Evolutionary conservation across 1,140 invertebrate species (phyloP), one percentile per base, ranked within the genome.

Genomic region (Trichomalopsis sarcophagae): DNA sequence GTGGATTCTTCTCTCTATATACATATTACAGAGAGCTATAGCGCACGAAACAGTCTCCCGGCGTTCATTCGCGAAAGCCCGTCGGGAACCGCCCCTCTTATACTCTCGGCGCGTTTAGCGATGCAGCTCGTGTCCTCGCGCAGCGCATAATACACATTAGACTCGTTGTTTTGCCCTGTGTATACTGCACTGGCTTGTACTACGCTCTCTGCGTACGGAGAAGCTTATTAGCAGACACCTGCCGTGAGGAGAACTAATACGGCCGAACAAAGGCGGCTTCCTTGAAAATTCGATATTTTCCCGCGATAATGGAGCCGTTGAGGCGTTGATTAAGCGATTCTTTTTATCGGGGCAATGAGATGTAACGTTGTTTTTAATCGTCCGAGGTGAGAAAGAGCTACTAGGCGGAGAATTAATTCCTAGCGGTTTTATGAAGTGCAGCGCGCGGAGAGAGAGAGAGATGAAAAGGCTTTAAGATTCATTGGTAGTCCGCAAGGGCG

Each of bases 181-280:
- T 36, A 6, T 36, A 36, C 5, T 0, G 0, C 33, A 36, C 33
- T 36, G 33, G 33, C 33, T 36, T 36, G 6, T 62, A 17, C 2
- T 30, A 71, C 69, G 69, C 69, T 27, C 23, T 71, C 69, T 14
- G 69, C 30, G 11, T 33, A 71, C 69, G 6, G 30, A 71, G 30
- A 30, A 71, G 69, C 69, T 71, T 71, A 71, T 71, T 62, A n/a
- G 6, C 55, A n/a, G 55, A n/a, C 55, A 62, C 55, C 55, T 62
- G 21, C 55, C 17, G 55, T 5, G 55, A 21, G 17, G 17, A 17
- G 55, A 62, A 5, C 55, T n/a, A 14, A 62, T 17, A 17, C 17
- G 13, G 13, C 9, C 50, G 50, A 55, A 55, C 50, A 55, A 55
- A 55, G 50, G 13, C 14, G 1, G 27, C 27, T 27, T 27, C 27